Conservation (phyloP, 2,888 invertebrate genomes). For the Melinaea menophilus region DNA sequence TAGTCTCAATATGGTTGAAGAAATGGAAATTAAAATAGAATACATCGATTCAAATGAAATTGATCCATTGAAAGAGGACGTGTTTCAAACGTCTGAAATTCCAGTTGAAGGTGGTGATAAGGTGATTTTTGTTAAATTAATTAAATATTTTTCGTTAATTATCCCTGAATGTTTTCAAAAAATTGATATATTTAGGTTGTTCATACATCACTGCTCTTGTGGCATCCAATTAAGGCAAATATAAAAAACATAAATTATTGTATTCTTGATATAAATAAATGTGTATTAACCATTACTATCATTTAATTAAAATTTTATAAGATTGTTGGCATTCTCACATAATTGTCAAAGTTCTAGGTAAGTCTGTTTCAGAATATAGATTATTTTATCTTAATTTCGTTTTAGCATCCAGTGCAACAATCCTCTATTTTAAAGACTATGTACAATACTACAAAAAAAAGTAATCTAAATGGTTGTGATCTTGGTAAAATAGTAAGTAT, state of each 20-base stretch:
- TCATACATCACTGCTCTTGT: too few relatives aligned
- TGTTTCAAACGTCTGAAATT: constrained; percentile 1
- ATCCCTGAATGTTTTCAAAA: background rate
- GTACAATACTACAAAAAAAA: background rate
- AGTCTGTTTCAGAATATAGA: too few relatives aligned
- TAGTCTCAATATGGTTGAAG: constrained; percentile 24
- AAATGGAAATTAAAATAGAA: constrained; percentile 52
- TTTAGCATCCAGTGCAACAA: background rate
- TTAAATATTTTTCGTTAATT: background rate
- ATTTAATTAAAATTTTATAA: too few relatives aligned
- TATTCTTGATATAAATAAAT: too few relatives aligned
- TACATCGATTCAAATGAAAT: constrained; percentile 40
- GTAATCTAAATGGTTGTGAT: background rate
- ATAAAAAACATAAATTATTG: too few relatives aligned
- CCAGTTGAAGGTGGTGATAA: background rate
- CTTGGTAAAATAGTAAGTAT: too few relatives aligned
- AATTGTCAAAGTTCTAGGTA: too few relatives aligned
- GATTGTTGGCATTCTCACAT: too few relatives aligned
- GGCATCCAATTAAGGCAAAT: too few relatives aligned
- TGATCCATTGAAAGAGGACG: constrained; percentile 39
- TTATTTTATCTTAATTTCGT: background rate
- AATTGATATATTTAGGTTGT: too few relatives aligned
- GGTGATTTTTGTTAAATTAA: background rate
- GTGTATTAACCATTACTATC: too few relatives aligned
- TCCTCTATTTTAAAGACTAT: background rate